Percentiles rank a stretch among this genome's conserved stretches.
These are phyloP conservation scores for Euproctis similis DNA, from an alignment of 2,888 invertebrate genomes.

Conservation along the genomic window DNA sequence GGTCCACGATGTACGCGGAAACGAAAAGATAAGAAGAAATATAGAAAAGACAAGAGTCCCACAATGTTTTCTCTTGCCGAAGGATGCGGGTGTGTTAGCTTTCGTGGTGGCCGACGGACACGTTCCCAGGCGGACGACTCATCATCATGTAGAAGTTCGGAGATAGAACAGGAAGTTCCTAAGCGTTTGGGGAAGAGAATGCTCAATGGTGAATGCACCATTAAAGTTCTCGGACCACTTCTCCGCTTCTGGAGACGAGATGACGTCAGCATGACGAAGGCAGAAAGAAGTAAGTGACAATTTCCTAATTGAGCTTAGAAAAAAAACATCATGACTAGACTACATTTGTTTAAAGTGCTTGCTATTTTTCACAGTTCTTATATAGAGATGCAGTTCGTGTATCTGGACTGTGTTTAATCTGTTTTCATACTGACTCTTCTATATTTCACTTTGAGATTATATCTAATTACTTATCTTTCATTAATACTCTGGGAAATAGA, in stretches of 20 bases:
- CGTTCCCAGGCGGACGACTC: constrained; percentile 62
- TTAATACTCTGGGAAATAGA: too few relatives aligned
- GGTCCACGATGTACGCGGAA: constrained; percentile 64
- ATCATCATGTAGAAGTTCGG: constrained; percentile 67
- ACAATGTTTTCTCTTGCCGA: constrained; percentile 69
- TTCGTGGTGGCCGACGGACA: constrained; percentile 53
- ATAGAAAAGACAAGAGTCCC: constrained; percentile 62
- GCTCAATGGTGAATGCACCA: constrained; percentile 62
- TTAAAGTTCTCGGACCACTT: constrained; percentile 77
- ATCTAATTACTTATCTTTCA: too few relatives aligned
- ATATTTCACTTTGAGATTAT: too few relatives aligned
- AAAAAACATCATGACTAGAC: too few relatives aligned
- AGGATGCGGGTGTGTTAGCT: constrained; percentile 67
- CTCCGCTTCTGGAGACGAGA: constrained; percentile 81
- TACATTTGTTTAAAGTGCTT: too few relatives aligned
- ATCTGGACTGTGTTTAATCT: too few relatives aligned
- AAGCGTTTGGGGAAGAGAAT: constrained; percentile 52
- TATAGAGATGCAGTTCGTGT: too few relatives aligned
- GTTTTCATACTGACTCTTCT: too few relatives aligned
- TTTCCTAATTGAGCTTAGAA: too few relatives aligned
- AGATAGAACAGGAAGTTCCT: constrained; percentile 67
- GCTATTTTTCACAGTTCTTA: too few relatives aligned
- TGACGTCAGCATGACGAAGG: constrained; percentile 84
- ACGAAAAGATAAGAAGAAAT: constrained; percentile 67
- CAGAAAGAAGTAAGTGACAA: constrained; percentile 83